Conservation (phyloP, 2,113 vertebrate species). For the Martes martes region DNA sequence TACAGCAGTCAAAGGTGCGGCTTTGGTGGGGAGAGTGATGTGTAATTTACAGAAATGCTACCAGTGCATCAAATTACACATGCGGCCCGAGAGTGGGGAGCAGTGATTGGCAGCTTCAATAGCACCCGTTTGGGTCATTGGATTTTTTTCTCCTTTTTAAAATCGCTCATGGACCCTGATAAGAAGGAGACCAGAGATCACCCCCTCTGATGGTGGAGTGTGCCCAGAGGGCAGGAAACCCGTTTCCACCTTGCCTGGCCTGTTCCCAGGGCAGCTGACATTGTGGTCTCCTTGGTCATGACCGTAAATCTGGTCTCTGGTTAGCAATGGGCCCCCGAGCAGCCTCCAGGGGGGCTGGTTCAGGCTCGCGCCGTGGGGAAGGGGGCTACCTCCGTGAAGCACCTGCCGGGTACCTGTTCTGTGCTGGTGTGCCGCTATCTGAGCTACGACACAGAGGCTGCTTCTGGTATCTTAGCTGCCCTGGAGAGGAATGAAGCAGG, state of each 20-base stretch:
- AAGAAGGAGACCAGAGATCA: background rate
- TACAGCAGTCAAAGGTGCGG: background rate
- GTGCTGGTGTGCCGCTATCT: accelerated
- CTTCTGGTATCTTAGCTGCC: background rate
- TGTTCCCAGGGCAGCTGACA: background rate
- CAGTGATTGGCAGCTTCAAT: background rate
- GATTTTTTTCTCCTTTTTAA: background rate
- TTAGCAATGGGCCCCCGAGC: accelerated
- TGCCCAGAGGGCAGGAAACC: background rate
- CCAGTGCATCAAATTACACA: background rate
- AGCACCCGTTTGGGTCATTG: background rate
- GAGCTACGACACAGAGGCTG: accelerated
- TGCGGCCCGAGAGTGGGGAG: background rate
- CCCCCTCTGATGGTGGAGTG: background rate
- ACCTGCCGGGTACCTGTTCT: background rate
- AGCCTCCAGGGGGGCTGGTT: accelerated
- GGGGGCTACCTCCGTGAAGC: no score
- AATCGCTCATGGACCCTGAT: background rate
- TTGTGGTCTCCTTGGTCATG: accelerated
- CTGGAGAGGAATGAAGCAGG: background rate
- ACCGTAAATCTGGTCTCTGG: background rate
- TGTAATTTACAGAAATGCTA: slow-evolving; percentile 26
- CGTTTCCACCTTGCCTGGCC: background rate
- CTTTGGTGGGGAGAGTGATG: slow-evolving; percentile 43
- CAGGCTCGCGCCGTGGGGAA: accelerated